Evolutionary conservation across 2,113 vertebrate species (phyloP).

Genomic region (Chamaea fasciata): DNA sequence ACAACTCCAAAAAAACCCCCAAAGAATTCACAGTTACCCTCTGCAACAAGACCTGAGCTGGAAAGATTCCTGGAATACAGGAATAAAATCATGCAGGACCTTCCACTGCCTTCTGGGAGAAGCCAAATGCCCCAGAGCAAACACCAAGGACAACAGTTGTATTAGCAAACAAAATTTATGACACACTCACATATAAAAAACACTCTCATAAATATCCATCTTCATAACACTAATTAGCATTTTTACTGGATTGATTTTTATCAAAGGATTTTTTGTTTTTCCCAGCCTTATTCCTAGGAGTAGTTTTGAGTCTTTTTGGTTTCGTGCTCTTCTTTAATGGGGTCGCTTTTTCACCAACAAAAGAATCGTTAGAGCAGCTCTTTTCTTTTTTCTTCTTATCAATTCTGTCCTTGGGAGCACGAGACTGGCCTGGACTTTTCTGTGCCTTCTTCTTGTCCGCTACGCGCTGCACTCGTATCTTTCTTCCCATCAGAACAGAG

Average conservation of each 20-base stretch:
- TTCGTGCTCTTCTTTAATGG: constrained; percentile 59
- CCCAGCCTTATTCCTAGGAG: not conserved
- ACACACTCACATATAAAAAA: not conserved
- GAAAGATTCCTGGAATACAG: rapidly evolving
- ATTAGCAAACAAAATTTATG: not conserved
- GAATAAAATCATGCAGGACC: rapidly evolving
- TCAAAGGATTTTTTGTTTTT: not conserved
- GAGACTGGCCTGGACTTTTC: not conserved
- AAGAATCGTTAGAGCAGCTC: constrained; percentile 41
- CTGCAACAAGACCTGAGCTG: too few species aligned
- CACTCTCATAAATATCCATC: not conserved
- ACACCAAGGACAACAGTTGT: not conserved
- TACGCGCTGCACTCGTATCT: constrained; percentile 81
- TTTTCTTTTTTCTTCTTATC: not conserved
- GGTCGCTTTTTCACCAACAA: constrained; percentile 79
- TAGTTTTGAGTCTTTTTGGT: constrained; percentile 49
- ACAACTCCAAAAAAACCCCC: too few species aligned
- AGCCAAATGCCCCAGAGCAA: not conserved
- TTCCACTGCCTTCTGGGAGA: rapidly evolving
- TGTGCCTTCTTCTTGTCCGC: constrained; percentile 68
- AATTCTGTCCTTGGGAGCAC: constrained; percentile 8
- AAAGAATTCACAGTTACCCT: too few species aligned
- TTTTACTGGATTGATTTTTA: not conserved
- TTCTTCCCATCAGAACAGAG: constrained; percentile 79
- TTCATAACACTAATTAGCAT: rapidly evolving